phyloP scores from a whole-genome alignment of 1,140 invertebrate genomes.

The Euwallacea fornicatus region DNA sequence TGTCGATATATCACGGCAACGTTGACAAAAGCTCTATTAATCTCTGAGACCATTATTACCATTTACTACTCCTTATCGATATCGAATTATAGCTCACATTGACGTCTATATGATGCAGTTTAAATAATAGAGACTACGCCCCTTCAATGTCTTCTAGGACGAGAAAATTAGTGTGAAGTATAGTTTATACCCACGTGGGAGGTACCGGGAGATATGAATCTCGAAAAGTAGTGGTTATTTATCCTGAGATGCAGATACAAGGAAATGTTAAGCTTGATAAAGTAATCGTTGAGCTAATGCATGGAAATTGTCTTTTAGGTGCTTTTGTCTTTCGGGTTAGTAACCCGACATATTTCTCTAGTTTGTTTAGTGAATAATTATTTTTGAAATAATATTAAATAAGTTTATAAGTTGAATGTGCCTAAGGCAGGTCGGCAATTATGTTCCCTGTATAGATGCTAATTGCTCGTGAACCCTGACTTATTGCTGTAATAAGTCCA shows the following conservation, averaged over 20 bases:
- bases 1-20: constrained; percentile 3
- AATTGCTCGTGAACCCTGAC: no score
- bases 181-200: constrained; percentile 26
- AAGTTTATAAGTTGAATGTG: no score
- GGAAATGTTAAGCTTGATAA: constrained; percentile 27
- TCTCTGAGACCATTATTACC: constrained; percentile 18
- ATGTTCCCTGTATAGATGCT: no score
- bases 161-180: constrained; percentile 32
- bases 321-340: no score
- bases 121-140: constrained; percentile 29
- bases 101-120: constrained; percentile 24
- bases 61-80: constrained; percentile 21
- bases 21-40: constrained; percentile 24
- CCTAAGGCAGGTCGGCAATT: no score
- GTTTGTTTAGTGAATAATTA: no score
- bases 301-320: constrained; percentile 17
- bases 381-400: no score
- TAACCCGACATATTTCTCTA: no score
- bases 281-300: constrained; percentile 30
- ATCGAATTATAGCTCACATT: constrained; percentile 23
- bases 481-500: no score
- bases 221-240: constrained; percentile 28
- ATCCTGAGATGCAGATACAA: constrained; percentile 28
- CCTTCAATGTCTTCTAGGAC: constrained; percentile 28
- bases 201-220: constrained; percentile 31